Evolutionary conservation across 2,113 vertebrate species (phyloP), one percentile per base, ranked within the genome.

Genomic region (Planiliza haematocheilus): DNA sequence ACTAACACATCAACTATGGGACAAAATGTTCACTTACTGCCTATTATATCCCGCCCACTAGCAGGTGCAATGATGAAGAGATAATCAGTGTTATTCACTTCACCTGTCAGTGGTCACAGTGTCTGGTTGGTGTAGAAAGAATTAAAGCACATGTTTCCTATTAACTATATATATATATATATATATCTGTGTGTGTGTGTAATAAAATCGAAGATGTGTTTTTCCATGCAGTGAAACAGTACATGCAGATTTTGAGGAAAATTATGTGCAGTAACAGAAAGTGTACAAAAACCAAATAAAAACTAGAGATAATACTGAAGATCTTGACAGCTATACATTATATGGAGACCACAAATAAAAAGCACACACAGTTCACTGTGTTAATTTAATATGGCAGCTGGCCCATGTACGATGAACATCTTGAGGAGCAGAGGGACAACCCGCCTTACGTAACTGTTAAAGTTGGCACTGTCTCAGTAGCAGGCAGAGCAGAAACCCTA

Each of bases 361-460:
- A 57, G 73, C 52, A 52, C 55, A 20, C 16, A 8, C 41, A 66
- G 57, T 34, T 63, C 66, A 1, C 42, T 11, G 4, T 77, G 63
- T 70, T 37, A 53, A 78, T 79, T 71, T 58, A 68, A 56, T 8
- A 70, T 57, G 50, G 81, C 81, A 69, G 52, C 76, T 39, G 37
- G 74, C 58, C 76, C 61, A 14, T 70, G 21, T 72, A 80, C 66
- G 63, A 20, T 12, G 68, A 81, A 72, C 78, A 56, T 81, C 59
- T 85, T 85, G 66, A 83, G 70, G 74, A 67, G 58, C 74, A 78
- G 74, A 73, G 65, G 50, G 21, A 50, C n/a, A 38, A 75, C 69
- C 83, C 49, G 45, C 3, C 55, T 86, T 87, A 86, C 63, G 4
- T 77, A 83, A 88, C 65, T 17, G 63, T 10, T 38, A 37, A 36